Evolutionary conservation across 2,113 vertebrate genomes (phyloP).

Genomic region (Caranx ignobilis): DNA sequence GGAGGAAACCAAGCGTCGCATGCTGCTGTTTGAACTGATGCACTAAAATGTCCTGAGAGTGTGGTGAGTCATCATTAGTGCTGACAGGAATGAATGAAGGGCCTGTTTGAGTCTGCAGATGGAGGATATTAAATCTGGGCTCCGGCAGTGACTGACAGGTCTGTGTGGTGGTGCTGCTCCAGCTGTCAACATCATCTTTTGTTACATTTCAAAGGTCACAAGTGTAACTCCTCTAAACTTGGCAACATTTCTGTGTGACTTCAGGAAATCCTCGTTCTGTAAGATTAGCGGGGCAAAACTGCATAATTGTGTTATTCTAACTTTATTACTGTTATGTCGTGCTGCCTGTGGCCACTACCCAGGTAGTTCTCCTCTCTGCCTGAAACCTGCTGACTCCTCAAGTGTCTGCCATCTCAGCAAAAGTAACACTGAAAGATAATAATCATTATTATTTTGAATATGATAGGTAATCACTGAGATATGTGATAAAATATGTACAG

Average conservation of each 20-base stretch:
- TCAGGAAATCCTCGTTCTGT: neutral
- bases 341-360: neutral
- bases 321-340: neutral
- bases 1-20: slow-evolving; percentile 29
- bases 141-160: neutral
- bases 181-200: neutral
- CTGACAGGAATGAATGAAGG: neutral
- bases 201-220: neutral
- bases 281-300: no score
- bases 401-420: neutral
- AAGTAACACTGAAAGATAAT: neutral
- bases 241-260: neutral
- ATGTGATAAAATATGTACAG: no score
- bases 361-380: neutral
- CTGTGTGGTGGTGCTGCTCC: neutral
- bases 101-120: neutral
- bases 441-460: no score
- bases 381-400: neutral
- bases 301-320: no score
- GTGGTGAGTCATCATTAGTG: slow-evolving; percentile 17
- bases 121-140: neutral
- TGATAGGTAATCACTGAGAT: no score
- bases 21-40: slow-evolving; percentile 25
- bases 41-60: slow-evolving; percentile 5
- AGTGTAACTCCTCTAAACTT: neutral